Evolutionary conservation across 1,140 invertebrate species (phyloP).

Genomic region (Aradophagus sp.): DNA sequence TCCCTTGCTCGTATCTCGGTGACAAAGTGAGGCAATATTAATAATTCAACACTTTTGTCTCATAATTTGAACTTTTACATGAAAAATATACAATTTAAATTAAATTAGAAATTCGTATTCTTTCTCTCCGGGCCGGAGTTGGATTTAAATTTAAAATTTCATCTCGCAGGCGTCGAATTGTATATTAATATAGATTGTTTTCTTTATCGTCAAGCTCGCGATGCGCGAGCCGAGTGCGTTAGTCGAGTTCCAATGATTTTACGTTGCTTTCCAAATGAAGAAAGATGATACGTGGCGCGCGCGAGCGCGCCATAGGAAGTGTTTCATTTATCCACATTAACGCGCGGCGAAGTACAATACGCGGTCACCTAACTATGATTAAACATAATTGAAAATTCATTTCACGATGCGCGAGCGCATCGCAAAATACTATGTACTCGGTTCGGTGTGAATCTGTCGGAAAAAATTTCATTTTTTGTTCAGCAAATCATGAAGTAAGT

Average conservation of each 20-base stretch:
- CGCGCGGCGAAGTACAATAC: conserved; percentile 29
- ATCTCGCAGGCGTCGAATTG: conserved; percentile 10
- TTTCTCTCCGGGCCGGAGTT: conserved; percentile 2
- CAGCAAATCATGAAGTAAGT: no score
- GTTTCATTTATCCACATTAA: conserved; percentile 50
- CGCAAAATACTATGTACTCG: no score
- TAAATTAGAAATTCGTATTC: conserved; percentile 23
- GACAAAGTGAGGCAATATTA: conserved; percentile 24
- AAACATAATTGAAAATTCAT: no score
- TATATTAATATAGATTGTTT: conserved; percentile 31
- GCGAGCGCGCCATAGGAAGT: conserved; percentile 16
- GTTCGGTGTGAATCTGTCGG: no score
- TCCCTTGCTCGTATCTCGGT: conserved; percentile 8
- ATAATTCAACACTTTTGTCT: conserved; percentile 27
- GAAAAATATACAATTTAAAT: conserved; percentile 28
- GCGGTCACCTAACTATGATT: no score
- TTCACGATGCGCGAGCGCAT: no score
- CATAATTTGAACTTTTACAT: conserved; percentile 25
- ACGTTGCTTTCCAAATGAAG: conserved; percentile 43
- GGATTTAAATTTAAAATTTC: conserved; percentile 36
- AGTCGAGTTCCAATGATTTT: conserved; percentile 28
- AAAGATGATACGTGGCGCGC: conserved; percentile 41
- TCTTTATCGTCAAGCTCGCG: conserved; percentile 4
- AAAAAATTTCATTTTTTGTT: no score
- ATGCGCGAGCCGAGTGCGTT: neutral